phyloP scores from a whole-genome alignment of 1,140 invertebrate genomes.

The Ostrea edulis region DNA sequence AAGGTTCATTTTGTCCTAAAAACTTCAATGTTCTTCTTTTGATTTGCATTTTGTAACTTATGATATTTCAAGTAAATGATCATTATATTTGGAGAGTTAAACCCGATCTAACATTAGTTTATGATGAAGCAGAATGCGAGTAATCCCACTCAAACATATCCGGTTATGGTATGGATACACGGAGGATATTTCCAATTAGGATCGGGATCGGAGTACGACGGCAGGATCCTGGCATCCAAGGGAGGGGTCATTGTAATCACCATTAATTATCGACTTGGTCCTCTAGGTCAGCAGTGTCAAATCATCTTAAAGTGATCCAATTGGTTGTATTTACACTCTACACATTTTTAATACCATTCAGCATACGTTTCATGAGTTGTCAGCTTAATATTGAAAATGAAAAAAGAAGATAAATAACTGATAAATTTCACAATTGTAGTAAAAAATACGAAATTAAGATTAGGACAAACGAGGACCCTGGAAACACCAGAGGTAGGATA shows the following conservation, averaged over 20 bases:
- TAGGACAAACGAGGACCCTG: no score
- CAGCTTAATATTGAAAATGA: no score
- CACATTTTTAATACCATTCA: no score
- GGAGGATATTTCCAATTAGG: conserved; percentile 95
- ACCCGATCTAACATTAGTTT: background rate
- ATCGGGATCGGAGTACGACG: conserved; percentile 93
- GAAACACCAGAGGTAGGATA: no score
- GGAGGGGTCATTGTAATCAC: conserved; percentile 96
- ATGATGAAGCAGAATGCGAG: background rate
- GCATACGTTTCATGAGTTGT: background rate
- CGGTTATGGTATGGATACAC: conserved; percentile 98
- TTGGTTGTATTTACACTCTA: no score
- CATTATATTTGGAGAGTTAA: background rate
- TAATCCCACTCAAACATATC: conserved; percentile 76
- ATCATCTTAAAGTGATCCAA: background rate
- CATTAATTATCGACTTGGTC: conserved; percentile 96
- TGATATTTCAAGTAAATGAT: background rate
- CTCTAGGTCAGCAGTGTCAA: conserved; percentile 84
- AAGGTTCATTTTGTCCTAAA: background rate
- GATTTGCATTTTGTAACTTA: background rate
- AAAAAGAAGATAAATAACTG: background rate
- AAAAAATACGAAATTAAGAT: no score
- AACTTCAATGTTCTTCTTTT: background rate
- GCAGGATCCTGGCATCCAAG: conserved; percentile 90
- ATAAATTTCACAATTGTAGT: no score